Base-by-base conservation (phyloP, 1,140 invertebrate species). In the Carposina sasakii region DNA sequence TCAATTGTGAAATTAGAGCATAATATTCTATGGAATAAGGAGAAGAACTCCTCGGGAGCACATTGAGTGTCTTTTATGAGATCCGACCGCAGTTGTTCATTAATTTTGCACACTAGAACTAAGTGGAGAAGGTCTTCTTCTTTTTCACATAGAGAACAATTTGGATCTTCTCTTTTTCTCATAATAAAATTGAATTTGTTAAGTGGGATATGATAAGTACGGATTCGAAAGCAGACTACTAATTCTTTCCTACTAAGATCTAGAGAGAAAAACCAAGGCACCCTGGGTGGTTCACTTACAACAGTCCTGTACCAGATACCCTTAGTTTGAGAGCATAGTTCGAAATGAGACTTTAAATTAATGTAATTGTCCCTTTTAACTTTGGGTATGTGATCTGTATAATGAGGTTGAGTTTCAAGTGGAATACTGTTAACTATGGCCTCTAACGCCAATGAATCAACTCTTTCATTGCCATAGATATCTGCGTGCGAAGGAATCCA, bases 251-350 rank as follows among this genome's bases (percentile, higher is more conserved):
- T 28, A 22, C 17, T 22, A 16, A 48, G n/a, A 22, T 44, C 20
- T 1, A 10, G 6, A 34, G 15, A 15, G 8, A 31, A 34, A 45
- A 60, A 44, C 53, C 58, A 60, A 0, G 58, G 47, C n/a, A n/a
- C n/a, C n/a, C n/a, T n/a, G 2, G 10, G 19, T 12, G 44, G 23
- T 5, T 22, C 4, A 5, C 37, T 22, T 30, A 54, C 47, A 0
- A 57, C 48, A 0, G 47, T 60, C 20, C 36, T 48, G 19, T 60
- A 60, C 53, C 54, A 57, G 9, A 60, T 56, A 1, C 50, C 51
- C 30, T 60, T 60, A 1, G 12, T 12, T 26, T 30, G 5, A n/a
- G 58, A 60, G 21, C 45, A 37, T 17, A 42, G 36, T 17, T 55
- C 37, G 34, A 60, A 60, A 31, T 54, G 34, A 20, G 39, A 24